Evolutionary conservation across 2,113 vertebrate genomes (phyloP), one percentile per base, ranked within the genome.

Genomic region (Catharus minimus): DNA sequence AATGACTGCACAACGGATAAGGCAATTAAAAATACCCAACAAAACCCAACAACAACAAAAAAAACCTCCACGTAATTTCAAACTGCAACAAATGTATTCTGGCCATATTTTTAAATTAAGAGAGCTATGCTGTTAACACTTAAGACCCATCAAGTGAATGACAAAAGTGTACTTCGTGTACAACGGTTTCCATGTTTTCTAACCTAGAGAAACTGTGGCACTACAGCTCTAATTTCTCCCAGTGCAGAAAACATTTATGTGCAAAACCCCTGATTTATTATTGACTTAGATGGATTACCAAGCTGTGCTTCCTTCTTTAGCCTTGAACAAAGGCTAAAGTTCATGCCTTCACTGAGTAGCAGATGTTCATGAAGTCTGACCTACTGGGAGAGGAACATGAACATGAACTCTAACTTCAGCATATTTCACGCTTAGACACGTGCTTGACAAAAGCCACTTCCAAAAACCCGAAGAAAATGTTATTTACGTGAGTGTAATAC

Each of bases 281-380:
- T 89, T 96, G 90, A 93, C 91, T 93, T 93, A 92, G 82, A 94
- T 92, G 89, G 92, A 95, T 95, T 92, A 95, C 77, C 58, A 82
- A 81, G 78, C 72, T 93, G 58, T 88, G 92, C 79, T 81, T 95
- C 87, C 85, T 88, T 88, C 93, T 94, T 86, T 95, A 95, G 86
- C 71, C 64, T 75, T 80, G 89, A 90, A 93, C 92, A 92, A 86
- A 93, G 91, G 92, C 84, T 89, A 93, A 95, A 93, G 87, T 95
- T 92, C 90, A 94, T 86, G 86, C 66, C 84, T 96, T 85, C 82
- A 74, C 68, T 78, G 53, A 95, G 71, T 50, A 95, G 86, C 92
- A 95, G 86, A 96, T 90, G 81, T 74, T 88, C 88, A 87, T 73
- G 82, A 88, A 95, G 93, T 90, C 68, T 96, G 94, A 94, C 82